Evolutionary conservation across 2,888 invertebrate genomes (phyloP), one percentile per base, ranked within the genome.

Genomic region (Mythimna lalbum): DNA sequence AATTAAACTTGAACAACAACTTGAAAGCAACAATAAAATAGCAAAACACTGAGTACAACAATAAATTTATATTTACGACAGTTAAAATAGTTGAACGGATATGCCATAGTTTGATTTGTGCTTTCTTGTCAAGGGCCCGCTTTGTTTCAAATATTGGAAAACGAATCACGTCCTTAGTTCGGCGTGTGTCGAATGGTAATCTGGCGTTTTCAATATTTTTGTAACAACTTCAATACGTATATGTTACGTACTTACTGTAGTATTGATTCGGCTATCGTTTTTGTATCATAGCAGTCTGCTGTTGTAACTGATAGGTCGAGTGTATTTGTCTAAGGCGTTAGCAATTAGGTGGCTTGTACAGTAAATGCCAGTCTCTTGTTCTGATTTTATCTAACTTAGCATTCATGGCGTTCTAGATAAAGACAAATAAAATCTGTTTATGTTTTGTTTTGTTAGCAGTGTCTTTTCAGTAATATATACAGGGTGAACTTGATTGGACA

Each of bases 61-160:
- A 87, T 88, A 89, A 88, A 89, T 89, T 81, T 86, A 84, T 87
- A 88, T 88, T 90, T 86, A 89, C 86, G 86, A 81, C 85, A 85
- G 87, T 89, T 89, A 85, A 88, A 90, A 89, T 90, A 90, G 90
- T 90, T 90, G 80, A 88, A 87, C 84, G 87, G 87, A 84, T 89
- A 85, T 84, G 80, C 80, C 82, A 87, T 86, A 88, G 90, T 91
- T 91, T 94, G 94, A 94, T 94, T 93, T 93, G 92, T 92, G 91
- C 90, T 91, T 92, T 89, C 91, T 91, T 92, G 93, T 93, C 91
- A 93, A 90, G 88, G 83, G 83, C 86, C 89, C 88, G 91, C 88
- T 91, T 93, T 93, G 94, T 94, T 94, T 93, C 91, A 90, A 92
- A 91, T 93, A 92, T 93, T 89, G 88, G 90, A 82, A 94, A 89